Conservation (phyloP, 2,888 invertebrate genomes). For the Agonum fuliginosum region DNA sequence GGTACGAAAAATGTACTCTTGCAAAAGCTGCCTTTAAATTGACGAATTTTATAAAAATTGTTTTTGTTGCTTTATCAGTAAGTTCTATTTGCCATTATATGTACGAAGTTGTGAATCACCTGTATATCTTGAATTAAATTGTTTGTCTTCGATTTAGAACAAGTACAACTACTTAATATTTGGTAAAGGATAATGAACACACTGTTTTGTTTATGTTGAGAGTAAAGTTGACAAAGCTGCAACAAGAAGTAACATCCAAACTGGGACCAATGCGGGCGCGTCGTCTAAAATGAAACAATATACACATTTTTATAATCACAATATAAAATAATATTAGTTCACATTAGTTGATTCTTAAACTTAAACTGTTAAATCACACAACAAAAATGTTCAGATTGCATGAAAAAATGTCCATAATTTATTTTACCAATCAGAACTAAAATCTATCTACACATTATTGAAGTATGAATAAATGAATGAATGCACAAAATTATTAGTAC, state of each 20-base stretch:
- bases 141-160: slow-evolving; percentile 15
- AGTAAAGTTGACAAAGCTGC: slow-evolving; percentile 28
- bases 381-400: background rate
- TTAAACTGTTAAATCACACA: slow-evolving; percentile 14
- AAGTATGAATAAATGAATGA: no score
- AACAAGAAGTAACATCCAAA: slow-evolving; percentile 42
- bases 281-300: slow-evolving; percentile 52
- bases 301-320: slow-evolving; percentile 36
- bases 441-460: no score
- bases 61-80: no score
- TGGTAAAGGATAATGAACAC: slow-evolving; percentile 51
- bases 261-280: slow-evolving; percentile 19
- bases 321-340: background rate
- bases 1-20: no score
- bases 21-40: no score
- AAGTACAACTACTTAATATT: slow-evolving; percentile 45
- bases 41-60: no score
- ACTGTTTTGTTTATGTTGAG: slow-evolving; percentile 41
- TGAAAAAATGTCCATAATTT: slow-evolving; percentile 10
- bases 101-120: no score
- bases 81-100: no score
- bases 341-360: slow-evolving; percentile 26
- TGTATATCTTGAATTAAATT: no score
- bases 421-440: slow-evolving; percentile 11
- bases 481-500: no score